phyloP scores from a whole-genome alignment of 1,140 invertebrate species.

The Rhynchophorus ferrugineus region DNA sequence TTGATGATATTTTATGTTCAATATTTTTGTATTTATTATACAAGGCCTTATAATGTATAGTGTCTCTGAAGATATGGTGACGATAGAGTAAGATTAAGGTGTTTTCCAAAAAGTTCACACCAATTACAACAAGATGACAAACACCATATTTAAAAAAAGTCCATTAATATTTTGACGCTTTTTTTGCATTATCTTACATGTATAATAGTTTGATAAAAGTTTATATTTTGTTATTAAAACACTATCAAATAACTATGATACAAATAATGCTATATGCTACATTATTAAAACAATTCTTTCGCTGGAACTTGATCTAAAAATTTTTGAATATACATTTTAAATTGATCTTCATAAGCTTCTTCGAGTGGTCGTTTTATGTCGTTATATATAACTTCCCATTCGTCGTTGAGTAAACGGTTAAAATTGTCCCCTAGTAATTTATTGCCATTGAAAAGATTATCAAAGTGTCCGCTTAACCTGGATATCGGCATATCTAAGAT shows the following conservation, averaged over 20 bases:
- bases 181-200: neutral
- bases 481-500: neutral
- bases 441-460: neutral
- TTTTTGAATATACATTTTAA: neutral
- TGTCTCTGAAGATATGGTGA: too few relatives aligned
- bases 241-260: too few relatives aligned
- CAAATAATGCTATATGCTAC: too few relatives aligned
- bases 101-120: too few relatives aligned
- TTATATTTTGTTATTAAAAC: too few relatives aligned
- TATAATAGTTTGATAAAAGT: too few relatives aligned
- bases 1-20: too few relatives aligned
- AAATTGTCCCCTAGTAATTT: neutral
- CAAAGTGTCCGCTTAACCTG: neutral
- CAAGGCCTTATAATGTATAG: too few relatives aligned
- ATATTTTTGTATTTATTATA: too few relatives aligned
- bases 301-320: neutral
- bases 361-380: neutral
- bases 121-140: too few relatives aligned
- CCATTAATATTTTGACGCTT: neutral
- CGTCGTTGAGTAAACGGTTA: neutral
- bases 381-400: neutral
- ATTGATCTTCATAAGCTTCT: neutral
- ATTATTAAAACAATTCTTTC: neutral
- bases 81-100: too few relatives aligned
- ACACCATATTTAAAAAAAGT: neutral